Evolutionary conservation across 2,888 invertebrate genomes (phyloP).

Genomic region (Chymomyza caudatula): DNA sequence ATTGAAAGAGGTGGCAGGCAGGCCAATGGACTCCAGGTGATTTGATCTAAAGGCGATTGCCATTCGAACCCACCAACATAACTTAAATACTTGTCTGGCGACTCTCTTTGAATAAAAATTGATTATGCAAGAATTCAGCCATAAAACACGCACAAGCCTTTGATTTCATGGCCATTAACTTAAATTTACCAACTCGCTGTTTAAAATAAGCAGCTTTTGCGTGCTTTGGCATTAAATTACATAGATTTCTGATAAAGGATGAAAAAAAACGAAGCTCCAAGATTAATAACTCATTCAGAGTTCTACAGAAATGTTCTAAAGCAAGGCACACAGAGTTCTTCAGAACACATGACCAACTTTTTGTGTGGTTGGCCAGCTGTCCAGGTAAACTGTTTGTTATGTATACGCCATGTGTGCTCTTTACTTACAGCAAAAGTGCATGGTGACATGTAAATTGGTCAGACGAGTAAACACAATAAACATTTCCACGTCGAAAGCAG

Average conservation of each 20-base stretch:
- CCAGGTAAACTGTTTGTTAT: not conserved
- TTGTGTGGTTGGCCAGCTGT: not conserved
- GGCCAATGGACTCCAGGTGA: too few species aligned
- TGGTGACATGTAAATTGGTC: slow-evolving; percentile 46
- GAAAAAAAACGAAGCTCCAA: not conserved
- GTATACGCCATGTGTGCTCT: not conserved
- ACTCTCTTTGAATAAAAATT: not conserved
- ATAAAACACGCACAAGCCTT: not conserved
- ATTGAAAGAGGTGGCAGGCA: not conserved
- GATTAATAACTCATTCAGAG: not conserved
- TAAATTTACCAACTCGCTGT: not conserved
- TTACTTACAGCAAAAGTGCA: not conserved
- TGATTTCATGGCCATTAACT: not conserved
- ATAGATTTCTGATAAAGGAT: not conserved
- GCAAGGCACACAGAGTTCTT: not conserved
- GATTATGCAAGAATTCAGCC: not conserved
- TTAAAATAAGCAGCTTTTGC: not conserved
- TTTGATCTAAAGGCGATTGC: not conserved
- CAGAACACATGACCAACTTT: not conserved
- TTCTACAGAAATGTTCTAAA: not conserved
- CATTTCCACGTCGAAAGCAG: slow-evolving; percentile 32
- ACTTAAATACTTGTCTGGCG: not conserved
- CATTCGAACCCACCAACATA: not conserved
- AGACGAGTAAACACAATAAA: slow-evolving; percentile 43
- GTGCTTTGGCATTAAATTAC: not conserved